Evolutionary conservation across 1,140 invertebrate genomes (phyloP).

Genomic region (Drosophila nigrodunni): DNA sequence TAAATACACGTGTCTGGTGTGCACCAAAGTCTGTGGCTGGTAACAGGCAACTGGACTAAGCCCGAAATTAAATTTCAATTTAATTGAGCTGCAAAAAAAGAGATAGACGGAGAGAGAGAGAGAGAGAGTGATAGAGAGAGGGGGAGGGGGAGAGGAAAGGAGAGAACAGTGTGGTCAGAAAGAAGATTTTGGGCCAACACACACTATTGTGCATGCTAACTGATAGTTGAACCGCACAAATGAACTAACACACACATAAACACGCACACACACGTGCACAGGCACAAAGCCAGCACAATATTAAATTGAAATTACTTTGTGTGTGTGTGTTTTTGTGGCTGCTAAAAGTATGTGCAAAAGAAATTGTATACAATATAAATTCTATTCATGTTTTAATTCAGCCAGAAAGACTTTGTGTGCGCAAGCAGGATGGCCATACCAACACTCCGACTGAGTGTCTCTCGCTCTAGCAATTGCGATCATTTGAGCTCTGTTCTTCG

Average conservation of each 20-base stretch:
- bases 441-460: background rate
- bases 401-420: background rate
- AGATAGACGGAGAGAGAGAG: background rate
- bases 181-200: slow-evolving; percentile 19
- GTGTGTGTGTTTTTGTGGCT: slow-evolving; percentile 9
- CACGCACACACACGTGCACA: slow-evolving; percentile 6
- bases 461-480: background rate
- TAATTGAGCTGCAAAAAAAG: slow-evolving; percentile 79
- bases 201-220: slow-evolving; percentile 2
- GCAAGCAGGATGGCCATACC: background rate
- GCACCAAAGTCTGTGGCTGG: slow-evolving; percentile 37
- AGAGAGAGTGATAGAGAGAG: too few relatives aligned
- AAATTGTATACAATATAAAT: slow-evolving; percentile 1
- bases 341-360: slow-evolving; percentile 22
- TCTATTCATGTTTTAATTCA: too few relatives aligned
- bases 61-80: slow-evolving; percentile 82
- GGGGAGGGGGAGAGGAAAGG: slow-evolving; percentile 29
- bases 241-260: slow-evolving; percentile 26
- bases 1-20: slow-evolving; percentile 16
- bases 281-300: slow-evolving; percentile 47
- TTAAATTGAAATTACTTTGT: slow-evolving; percentile 79
- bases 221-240: slow-evolving; percentile 50
- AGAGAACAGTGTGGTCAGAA: slow-evolving; percentile 33
- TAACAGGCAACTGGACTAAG: slow-evolving; percentile 53
- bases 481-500: background rate